Percentiles rank a stretch among this genome's conserved stretches.
These are phyloP conservation scores for Pristionchus japonicus DNA, from an alignment of 2,888 invertebrate species.

Conservation along the genomic window DNA sequence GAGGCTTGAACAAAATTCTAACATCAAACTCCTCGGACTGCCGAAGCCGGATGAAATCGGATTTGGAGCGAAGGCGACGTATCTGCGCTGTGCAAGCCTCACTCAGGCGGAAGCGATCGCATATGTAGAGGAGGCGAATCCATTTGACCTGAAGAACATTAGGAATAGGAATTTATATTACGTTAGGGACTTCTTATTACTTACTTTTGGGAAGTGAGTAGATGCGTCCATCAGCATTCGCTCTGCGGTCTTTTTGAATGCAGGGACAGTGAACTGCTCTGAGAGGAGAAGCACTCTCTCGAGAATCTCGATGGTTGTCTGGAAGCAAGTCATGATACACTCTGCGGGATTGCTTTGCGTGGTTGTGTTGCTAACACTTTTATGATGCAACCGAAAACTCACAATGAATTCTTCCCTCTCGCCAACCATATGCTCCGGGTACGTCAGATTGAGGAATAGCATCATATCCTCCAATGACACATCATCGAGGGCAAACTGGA, in stretches of 20 bases:
- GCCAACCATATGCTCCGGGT: not conserved
- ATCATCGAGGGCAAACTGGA: no score
- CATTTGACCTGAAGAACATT: not conserved
- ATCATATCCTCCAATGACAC: not conserved
- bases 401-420: not conserved
- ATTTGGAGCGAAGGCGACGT: not conserved
- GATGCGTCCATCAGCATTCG: not conserved
- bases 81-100: not conserved
- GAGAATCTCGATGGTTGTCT: not conserved
- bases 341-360: no score
- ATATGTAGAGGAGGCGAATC: not conserved
- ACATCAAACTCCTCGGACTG: not conserved
- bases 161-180: not conserved
- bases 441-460: not conserved
- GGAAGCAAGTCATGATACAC: no score
- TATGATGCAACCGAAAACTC: no score
- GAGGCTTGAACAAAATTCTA: not conserved
- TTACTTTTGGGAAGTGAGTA: not conserved
- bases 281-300: not conserved
- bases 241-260: not conserved
- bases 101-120: constrained; percentile 4
- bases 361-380: no score
- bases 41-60: not conserved
- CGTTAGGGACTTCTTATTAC: not conserved
- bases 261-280: not conserved